Conservation (phyloP, 2,888 invertebrate species). For the Coelinius sp. region DNA sequence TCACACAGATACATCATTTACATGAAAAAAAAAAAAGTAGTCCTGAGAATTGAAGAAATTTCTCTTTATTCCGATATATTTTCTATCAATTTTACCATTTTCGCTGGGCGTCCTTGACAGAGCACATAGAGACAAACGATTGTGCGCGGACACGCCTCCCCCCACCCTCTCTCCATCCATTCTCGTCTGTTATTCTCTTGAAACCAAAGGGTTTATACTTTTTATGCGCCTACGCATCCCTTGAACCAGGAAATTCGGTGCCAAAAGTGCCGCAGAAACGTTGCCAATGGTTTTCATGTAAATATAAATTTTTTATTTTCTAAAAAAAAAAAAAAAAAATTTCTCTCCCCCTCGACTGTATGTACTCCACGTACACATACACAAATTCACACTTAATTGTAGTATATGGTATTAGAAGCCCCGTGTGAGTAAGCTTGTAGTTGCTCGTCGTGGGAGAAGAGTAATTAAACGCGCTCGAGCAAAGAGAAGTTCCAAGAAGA, state of each 20-base stretch:
- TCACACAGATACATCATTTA: constrained; percentile 12
- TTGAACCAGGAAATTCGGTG: constrained; percentile 3
- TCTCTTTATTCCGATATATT: constrained; percentile 27
- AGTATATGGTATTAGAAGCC: constrained; percentile 9
- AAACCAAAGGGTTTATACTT: background rate
- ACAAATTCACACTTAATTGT: background rate
- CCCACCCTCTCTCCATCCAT: background rate
- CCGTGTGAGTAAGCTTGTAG: constrained; percentile 42
- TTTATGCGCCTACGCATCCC: constrained; percentile 7
- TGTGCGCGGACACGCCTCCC: constrained; percentile 5
- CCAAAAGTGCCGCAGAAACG: constrained; percentile 11
- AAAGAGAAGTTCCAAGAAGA: constrained; percentile 45
- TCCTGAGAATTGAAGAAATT: background rate
- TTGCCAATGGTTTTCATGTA: constrained; percentile 1
- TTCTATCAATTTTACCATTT: constrained; percentile 31
- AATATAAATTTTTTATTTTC: too few relatives aligned
- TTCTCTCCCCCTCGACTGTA: background rate
- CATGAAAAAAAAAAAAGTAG: background rate
- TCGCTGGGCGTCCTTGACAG: constrained; percentile 27
- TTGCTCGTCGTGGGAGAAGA: constrained; percentile 43
- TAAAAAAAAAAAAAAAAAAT: background rate
- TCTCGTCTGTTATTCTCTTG: background rate
- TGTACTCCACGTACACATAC: constrained; percentile 2
- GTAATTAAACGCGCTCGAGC: constrained; percentile 46
- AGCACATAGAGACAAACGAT: constrained; percentile 15